These are phyloP conservation scores for Chorisops tibialis DNA, from an alignment of 2,888 invertebrate genomes.

Conservation along the genomic window DNA sequence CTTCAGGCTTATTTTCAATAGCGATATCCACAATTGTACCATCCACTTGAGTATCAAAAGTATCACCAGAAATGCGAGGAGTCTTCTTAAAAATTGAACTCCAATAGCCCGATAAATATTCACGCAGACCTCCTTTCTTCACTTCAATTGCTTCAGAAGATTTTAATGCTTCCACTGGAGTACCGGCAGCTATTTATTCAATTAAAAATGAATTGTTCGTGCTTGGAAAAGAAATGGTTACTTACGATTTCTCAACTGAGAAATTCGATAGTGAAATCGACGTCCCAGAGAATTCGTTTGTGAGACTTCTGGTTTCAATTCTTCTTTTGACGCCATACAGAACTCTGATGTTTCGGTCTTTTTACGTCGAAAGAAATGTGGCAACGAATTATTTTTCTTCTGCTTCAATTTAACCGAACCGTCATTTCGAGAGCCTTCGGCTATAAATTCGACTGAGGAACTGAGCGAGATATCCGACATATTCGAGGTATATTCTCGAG, in stretches of 20 bases:
- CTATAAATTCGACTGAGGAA: conserved; percentile 6
- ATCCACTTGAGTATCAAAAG: background rate
- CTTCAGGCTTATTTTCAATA: background rate
- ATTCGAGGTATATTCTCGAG: conserved; percentile 8
- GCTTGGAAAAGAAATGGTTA: too few species aligned
- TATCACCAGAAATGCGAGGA: background rate
- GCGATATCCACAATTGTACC: background rate
- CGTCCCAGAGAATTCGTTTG: conserved; percentile 3
- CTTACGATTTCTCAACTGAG: conserved; percentile 15
- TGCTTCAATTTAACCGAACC: conserved; percentile 1
- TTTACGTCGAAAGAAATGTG: conserved; percentile 15
- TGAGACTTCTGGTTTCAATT: conserved; percentile 1
- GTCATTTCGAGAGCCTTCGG: background rate
- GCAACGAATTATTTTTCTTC: conserved; percentile 8
- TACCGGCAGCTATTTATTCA: background rate
- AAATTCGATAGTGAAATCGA: conserved; percentile 2
- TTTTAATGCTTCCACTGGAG: conserved; percentile 10
- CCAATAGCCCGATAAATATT: conserved; percentile 11
- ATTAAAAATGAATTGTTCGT: background rate
- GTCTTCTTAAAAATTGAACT: conserved; percentile 17
- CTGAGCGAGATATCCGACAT: conserved; percentile 8
- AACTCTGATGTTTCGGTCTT: background rate
- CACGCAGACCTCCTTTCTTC: background rate
- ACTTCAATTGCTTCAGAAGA: background rate
- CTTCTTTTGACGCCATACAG: conserved; percentile 3